Evolutionary conservation across 2,113 vertebrate genomes (phyloP).

Genomic region (Colius striatus): DNA sequence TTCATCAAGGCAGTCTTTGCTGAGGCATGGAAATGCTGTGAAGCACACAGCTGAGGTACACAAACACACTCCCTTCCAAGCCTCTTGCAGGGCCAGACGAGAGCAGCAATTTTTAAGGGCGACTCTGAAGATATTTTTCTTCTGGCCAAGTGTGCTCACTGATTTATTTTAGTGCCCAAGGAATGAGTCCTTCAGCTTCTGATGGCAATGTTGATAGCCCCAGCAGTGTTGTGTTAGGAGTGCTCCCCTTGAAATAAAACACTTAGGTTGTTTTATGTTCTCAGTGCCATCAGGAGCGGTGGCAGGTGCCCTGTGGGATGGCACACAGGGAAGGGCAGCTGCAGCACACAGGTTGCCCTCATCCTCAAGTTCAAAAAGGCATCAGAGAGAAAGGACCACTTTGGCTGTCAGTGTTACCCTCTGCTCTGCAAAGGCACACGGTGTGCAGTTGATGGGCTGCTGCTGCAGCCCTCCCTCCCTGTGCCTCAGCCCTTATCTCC

Average conservation of each 20-base stretch:
- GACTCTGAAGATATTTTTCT: not conserved
- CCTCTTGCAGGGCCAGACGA: not conserved
- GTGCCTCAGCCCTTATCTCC: not conserved
- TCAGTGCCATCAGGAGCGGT: not conserved
- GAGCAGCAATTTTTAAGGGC: not conserved
- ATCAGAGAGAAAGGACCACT: not conserved
- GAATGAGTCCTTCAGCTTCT: not conserved
- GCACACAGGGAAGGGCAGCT: not conserved
- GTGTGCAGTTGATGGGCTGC: not conserved
- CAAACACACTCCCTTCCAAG: not conserved
- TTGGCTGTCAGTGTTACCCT: not conserved
- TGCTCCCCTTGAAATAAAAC: not conserved
- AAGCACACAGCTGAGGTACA: not conserved
- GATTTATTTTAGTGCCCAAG: not conserved
- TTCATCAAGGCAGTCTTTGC: not conserved
- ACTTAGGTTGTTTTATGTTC: not conserved
- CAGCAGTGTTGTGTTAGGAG: not conserved
- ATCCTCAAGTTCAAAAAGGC: not conserved
- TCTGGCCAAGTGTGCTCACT: not conserved
- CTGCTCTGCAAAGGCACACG: not conserved
- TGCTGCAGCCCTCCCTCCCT: not conserved
- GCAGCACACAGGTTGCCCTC: not conserved
- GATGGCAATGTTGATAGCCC: not conserved
- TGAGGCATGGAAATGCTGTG: too few relatives aligned
- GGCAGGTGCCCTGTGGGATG: conserved; percentile 3